Base-by-base conservation (phyloP, 2,888 invertebrate species). In the Agonopterix subpropinquella region DNA sequence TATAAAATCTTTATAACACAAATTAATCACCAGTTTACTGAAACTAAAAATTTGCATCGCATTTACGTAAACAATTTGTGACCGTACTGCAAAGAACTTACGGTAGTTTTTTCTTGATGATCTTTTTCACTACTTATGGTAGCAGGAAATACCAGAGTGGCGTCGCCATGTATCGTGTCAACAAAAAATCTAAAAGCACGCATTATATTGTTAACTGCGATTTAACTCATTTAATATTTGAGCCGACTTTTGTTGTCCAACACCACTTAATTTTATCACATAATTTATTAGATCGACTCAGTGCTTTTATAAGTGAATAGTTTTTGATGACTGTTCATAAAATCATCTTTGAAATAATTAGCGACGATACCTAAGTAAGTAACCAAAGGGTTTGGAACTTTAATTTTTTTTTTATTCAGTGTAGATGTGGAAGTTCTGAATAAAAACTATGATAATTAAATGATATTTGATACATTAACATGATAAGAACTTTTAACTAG, bases 211-310 rank as follows among this genome's bases (percentile, higher is more conserved):
- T 81, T 85, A 82, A 79, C 78, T 78, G 77, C 80, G 78, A 81
- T 83, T 84, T 84, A 83, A 85, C 80, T 79, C 81, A 81, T 84
- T 81, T 85, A 81, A 85, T 85, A 85, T 85, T 81, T 77, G 70
- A 80, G 74, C 65, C 62, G 78, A 81, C 79, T 78, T 71, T 67
- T 75, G 77, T 73, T 78, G 77, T 77, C 66, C 61, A 65, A 65
- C 65, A 63, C 67, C 79, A 80, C 77, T 86, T 85, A 77, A 81
- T 80, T 84, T 79, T 77, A 77, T 73, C 62, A 61, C 67, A 62
- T 67, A 61, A 73, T 75, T 70, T 71, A 77, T 71, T 64, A 50
- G 53, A 56, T 54, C 47, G 50, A 54, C 58, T 64, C 57, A 53
- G 55, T 52, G 44, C 37, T 9, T n/a, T 39, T n/a, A 28, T 28